Base-by-base conservation (phyloP, 2,797 vertebrate genomes). In the Sardinella longiceps region DNA sequence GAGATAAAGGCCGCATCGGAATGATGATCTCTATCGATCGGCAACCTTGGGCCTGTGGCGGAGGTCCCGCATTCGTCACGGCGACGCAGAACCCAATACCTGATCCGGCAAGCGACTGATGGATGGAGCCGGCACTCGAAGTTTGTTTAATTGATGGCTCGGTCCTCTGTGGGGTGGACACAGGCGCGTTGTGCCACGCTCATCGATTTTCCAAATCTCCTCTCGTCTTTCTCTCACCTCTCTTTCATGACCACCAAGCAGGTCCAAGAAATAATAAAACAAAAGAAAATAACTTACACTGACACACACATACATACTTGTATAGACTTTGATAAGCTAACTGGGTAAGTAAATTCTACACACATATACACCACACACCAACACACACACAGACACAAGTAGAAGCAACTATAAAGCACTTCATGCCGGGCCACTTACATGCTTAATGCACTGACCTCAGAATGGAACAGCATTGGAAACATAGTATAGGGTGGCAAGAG, bases 21-120 rank as follows among this genome's bases (percentile, higher is more conserved):
- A 95, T 94, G 95, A 95, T 96, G 94, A 95, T 95, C 94, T 94
- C 94, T 94, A 95, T 95, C 92, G 94, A 95, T 95, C 93, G 87
- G 91, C 93, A 93, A 94, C 93, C 94, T 94, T 93, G 92, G 93
- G 91, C 92, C 93, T 92, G 93, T 91, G 92, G 92, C 92, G 90
- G 92, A 92, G 94, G 91, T 92, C 92, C 90, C 83, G 92, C 94
- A 94, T 96, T 95, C 93, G 94, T 95, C 94, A 96, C 90, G 90
- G 91, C 90, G 81, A 88, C 92, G 90, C 91, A 90, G 90, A 93
- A 92, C 91, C 91, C 93, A 94, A 93, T 94, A 94, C 93, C 92
- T 93, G 94, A 95, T 94, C 92, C 90, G 82, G 88, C 85, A 77
- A 33, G 82, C 89, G 89, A 86, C 93, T 95, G 94, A 96, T 95